Evolutionary conservation across 2,113 vertebrate genomes (phyloP).

Genomic region (Ptyas mucosa): DNA sequence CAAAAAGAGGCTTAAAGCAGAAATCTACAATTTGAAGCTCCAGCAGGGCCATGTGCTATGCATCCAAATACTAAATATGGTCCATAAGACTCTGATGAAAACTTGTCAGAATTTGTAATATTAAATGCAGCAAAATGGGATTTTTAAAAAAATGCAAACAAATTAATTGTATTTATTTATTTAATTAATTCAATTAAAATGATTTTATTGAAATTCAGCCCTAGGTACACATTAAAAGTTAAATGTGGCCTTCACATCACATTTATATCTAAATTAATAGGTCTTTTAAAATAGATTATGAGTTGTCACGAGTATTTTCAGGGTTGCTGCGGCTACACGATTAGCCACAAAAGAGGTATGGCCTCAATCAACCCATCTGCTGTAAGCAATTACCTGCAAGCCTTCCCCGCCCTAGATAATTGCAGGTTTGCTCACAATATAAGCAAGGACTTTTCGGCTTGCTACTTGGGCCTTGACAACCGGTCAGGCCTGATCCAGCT

Average conservation of each 20-base stretch:
- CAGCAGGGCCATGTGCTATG: not conserved
- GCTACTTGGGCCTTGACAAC: too few relatives aligned
- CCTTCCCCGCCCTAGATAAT: too few relatives aligned
- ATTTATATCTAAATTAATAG: not conserved
- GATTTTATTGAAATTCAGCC: not conserved
- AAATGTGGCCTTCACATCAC: not conserved
- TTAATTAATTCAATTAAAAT: not conserved
- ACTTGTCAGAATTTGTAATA: not conserved
- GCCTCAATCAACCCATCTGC: too few relatives aligned
- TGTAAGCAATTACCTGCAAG: too few relatives aligned
- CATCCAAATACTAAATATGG: not conserved
- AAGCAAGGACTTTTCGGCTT: too few relatives aligned
- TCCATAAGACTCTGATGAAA: not conserved
- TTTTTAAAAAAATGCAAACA: not conserved
- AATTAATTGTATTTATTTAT: not conserved
- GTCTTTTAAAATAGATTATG: not conserved
- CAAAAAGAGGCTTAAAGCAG: not conserved
- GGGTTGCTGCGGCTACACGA: too few relatives aligned
- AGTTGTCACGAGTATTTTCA: too few relatives aligned
- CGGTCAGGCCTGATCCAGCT: too few relatives aligned
- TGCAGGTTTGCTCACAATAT: too few relatives aligned
- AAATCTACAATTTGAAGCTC: not conserved
- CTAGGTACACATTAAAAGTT: not conserved
- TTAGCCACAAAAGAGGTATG: too few relatives aligned
- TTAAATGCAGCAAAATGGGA: not conserved